Evolutionary conservation across 2,888 invertebrate species (phyloP).

Genomic region (Euproctis similis): DNA sequence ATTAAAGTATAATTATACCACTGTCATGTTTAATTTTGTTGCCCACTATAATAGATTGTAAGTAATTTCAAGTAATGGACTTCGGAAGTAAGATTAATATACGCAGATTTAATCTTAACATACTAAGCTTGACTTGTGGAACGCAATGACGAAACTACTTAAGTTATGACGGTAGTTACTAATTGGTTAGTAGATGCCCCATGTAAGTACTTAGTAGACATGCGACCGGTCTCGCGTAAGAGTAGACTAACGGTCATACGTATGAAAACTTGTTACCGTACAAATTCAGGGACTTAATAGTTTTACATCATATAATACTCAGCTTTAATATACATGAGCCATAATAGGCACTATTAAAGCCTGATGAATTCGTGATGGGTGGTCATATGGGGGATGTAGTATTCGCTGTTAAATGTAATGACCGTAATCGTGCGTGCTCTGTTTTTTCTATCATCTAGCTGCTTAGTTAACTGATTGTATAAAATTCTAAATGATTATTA

Average conservation of each 20-base stretch:
- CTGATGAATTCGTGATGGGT: background rate
- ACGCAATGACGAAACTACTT: conserved; percentile 50
- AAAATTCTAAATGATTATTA: no score
- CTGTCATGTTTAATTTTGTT: conserved; percentile 49
- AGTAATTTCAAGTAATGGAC: conserved; percentile 16
- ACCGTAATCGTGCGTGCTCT: no score
- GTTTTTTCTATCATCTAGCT: no score
- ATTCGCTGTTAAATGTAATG: no score
- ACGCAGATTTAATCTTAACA: conserved; percentile 32
- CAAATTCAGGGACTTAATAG: conserved; percentile 41
- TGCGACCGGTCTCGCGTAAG: conserved; percentile 42
- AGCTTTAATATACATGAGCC: conserved; percentile 11
- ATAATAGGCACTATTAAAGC: background rate
- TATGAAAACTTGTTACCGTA: conserved; percentile 55
- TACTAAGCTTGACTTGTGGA: conserved; percentile 15
- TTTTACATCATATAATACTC: conserved; percentile 34
- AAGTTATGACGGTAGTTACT: conserved; percentile 49
- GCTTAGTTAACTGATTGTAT: no score
- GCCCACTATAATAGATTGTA: conserved; percentile 37
- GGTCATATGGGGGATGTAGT: no score
- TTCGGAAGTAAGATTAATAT: conserved; percentile 19
- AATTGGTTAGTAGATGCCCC: conserved; percentile 51
- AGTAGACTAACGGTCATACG: conserved; percentile 55
- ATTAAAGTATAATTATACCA: conserved; percentile 39
- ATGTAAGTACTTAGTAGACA: conserved; percentile 32